Evolutionary conservation across 2,797 vertebrate species (phyloP).

Genomic region (Oreortyx pictus): DNA sequence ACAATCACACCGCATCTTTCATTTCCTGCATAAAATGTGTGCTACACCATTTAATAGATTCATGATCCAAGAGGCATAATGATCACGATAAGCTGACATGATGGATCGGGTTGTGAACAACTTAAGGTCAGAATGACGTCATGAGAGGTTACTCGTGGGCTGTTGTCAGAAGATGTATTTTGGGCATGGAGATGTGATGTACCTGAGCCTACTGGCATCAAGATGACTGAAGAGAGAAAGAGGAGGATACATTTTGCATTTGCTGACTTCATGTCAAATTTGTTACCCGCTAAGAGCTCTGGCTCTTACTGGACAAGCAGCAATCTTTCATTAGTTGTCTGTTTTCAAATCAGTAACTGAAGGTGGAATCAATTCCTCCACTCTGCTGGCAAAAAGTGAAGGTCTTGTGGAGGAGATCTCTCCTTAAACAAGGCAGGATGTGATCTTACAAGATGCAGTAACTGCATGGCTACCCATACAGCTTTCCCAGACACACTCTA

Average conservation of each 20-base stretch:
- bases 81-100: not conserved
- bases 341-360: not conserved
- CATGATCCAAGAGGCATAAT: not conserved
- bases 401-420: not conserved
- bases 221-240: not conserved
- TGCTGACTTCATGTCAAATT: not conserved
- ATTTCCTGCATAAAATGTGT: not conserved
- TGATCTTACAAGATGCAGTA: not conserved
- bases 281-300: not conserved
- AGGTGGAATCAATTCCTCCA: not conserved
- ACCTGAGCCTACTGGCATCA: not conserved
- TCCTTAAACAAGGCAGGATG: not conserved
- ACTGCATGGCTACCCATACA: not conserved
- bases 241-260: not conserved
- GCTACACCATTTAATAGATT: constrained; percentile 14
- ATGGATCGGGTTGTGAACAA: not conserved
- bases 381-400: not conserved
- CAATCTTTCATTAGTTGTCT: not conserved
- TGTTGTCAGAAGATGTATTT: not conserved
- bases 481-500: not conserved
- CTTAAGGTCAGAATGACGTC: constrained; percentile 13
- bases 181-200: not conserved
- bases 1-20: not conserved
- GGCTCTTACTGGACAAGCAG: not conserved
- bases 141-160: fast-evolving